These are phyloP conservation scores for Eolophus roseicapilla DNA, from an alignment of 2,113 vertebrate genomes.

Conservation along the genomic window DNA sequence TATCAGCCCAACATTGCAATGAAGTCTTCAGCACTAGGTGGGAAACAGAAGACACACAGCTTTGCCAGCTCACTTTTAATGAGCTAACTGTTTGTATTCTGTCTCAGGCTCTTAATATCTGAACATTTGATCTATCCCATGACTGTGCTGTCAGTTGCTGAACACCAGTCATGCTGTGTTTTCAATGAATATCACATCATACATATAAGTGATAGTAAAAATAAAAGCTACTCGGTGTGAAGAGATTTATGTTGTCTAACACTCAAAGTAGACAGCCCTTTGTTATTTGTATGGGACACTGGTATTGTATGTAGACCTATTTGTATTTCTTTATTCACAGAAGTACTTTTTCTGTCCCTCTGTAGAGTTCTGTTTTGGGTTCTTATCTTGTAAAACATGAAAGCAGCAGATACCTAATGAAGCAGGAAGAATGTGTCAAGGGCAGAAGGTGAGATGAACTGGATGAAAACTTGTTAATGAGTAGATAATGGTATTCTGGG, in stretches of 20 bases:
- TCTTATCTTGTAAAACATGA: neutral
- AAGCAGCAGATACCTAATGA: neutral
- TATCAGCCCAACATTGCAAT: neutral
- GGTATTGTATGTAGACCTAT: neutral
- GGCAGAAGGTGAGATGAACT: neutral
- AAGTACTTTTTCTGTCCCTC: neutral
- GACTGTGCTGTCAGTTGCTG: neutral
- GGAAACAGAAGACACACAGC: neutral
- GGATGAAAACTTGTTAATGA: neutral
- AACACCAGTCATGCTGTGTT: neutral
- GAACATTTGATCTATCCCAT: neutral
- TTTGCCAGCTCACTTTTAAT: neutral
- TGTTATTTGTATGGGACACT: neutral
- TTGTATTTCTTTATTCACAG: neutral
- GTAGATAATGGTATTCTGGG: neutral
- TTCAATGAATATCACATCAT: neutral
- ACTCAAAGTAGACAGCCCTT: neutral
- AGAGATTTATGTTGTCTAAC: neutral
- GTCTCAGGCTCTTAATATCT: neutral
- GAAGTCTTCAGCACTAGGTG: neutral
- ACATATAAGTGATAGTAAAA: neutral
- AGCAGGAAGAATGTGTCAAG: neutral
- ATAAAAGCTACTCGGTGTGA: neutral
- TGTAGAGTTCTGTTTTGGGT: neutral
- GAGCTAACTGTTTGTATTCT: neutral